Evolutionary conservation across 2,113 vertebrate species (phyloP).

Genomic region (Spea bombifrons): DNA sequence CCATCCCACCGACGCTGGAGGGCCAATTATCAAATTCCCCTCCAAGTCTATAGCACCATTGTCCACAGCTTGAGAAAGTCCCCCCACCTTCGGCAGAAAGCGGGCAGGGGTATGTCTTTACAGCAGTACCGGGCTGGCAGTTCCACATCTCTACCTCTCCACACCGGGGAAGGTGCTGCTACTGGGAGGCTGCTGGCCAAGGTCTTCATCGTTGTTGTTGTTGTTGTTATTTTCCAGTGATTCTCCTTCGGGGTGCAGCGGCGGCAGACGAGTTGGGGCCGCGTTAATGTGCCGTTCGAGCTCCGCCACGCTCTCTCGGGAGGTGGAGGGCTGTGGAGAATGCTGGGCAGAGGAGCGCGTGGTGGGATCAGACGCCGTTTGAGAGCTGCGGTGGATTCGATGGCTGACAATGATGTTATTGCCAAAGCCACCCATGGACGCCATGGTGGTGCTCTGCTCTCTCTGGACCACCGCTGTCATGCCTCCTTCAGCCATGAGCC

Average conservation of each 20-base stretch:
- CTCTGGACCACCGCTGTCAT: conserved; percentile 97
- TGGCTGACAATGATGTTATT: conserved; percentile 99
- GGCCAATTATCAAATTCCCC: conserved; percentile 21
- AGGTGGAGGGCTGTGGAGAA: conserved; percentile 59
- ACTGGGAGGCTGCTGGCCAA: background rate
- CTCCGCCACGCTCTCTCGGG: conserved; percentile 63
- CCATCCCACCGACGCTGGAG: conserved; percentile 3
- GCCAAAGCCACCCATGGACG: conserved; percentile 97
- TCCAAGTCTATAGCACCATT: conserved; percentile 44
- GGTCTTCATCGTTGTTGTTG: conserved; percentile 13
- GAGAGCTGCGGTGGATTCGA: conserved; percentile 94
- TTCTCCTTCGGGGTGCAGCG: background rate
- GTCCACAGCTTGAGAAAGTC: conserved; percentile 38
- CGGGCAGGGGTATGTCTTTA: conserved; percentile 58
- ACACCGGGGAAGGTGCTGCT: conserved; percentile 27
- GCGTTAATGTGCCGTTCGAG: conserved; percentile 54
- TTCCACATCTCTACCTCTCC: conserved; percentile 58
- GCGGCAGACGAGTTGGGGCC: background rate
- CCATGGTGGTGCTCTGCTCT: conserved; percentile 98
- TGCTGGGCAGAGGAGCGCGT: conserved; percentile 54
- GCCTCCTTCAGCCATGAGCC: conserved; percentile 92
- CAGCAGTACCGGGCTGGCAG: conserved; percentile 54
- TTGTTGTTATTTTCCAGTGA: background rate
- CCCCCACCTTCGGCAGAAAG: conserved; percentile 2
- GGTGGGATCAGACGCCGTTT: conserved; percentile 72